Base-by-base conservation (phyloP, 2,797 vertebrate genomes). In the Typhlichthys subterraneus region DNA sequence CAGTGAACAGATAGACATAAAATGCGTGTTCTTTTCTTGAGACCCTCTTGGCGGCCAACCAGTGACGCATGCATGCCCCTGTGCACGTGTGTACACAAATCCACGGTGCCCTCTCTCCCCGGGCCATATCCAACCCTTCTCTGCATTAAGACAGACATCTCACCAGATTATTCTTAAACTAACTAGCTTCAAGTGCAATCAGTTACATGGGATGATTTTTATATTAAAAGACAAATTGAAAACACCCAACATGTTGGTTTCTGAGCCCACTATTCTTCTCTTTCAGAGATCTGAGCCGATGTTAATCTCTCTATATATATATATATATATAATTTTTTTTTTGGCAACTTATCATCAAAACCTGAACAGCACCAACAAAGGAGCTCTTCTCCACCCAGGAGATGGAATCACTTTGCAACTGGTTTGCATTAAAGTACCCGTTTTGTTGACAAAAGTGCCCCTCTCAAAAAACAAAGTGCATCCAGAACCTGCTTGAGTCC, bases 401-500 rank as follows among this genome's bases (percentile, higher is more conserved):
- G 56, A 75, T 69, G 61, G 51, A 82, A 84, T 89, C 81, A 74
- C 52, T 80, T 87, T 79, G 64, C 80, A 73, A 81, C 77, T 79
- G 72, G 73, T 83, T 88, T 88, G 76, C 86, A 88, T 89, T 52
- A 82, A 86, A 92, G 92, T 92, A 93, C 92, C 92, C 89, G 92
- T 93, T 93, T 93, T 52, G 77, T 85, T 86, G 88, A 89, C 85
- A 85, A 91, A 91, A 92, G 89, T 89, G 88, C 84, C 90, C 85
- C 84, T 85, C 83, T 89, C 82, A 77, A 80, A 29, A 90, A 90
- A 92, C 89, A 93, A 93, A 93, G 91, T 93, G 93, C 91, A 85
- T 89, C 88, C 77, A 80, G 65, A 84, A 86, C 86, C 85, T 84
- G 85, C 79, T 67, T 87, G 75, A 82, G 77, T 85, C 82, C 77